phyloP scores from a whole-genome alignment of 2,888 invertebrate species.

The Caenorhabditis imperialis region DNA sequence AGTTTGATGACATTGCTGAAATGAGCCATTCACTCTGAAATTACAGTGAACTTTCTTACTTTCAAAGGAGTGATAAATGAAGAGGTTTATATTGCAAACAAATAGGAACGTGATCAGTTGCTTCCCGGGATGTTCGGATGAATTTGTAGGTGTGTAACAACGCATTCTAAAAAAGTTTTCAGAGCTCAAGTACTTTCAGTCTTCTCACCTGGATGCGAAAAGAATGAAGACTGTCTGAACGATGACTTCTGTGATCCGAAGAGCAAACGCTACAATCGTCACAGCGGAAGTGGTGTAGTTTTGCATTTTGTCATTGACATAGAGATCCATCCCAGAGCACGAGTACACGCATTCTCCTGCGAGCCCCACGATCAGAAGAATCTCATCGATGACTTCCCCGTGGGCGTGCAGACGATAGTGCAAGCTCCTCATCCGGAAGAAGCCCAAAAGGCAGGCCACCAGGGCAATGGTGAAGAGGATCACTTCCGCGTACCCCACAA shows the following conservation, averaged over 20 bases:
- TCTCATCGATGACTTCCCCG: conserved; percentile 53
- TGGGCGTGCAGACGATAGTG: conserved; percentile 55
- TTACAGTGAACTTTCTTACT: too few species aligned
- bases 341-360: conserved; percentile 54
- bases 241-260: conserved; percentile 71
- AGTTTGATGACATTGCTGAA: conserved; percentile 70
- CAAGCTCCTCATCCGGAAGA: conserved; percentile 63
- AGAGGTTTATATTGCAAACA: conserved; percentile 74
- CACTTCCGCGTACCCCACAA: conserved; percentile 71
- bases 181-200: too few species aligned
- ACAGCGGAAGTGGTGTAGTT: conserved; percentile 29
- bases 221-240: conserved; percentile 74
- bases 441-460: conserved; percentile 64
- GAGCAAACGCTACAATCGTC: conserved; percentile 65
- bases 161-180: too few species aligned
- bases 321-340: conserved; percentile 54
- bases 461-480: conserved; percentile 67
- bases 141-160: conserved; percentile 40
- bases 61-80: conserved; percentile 68
- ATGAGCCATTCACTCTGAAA: too few species aligned
- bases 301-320: conserved; percentile 43
- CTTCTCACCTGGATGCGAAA: conserved; percentile 55
- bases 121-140: conserved; percentile 68
- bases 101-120: conserved; percentile 75
- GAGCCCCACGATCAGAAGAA: conserved; percentile 51